Base-by-base conservation (phyloP, 2,113 vertebrate genomes). In the Podiceps cristatus region DNA sequence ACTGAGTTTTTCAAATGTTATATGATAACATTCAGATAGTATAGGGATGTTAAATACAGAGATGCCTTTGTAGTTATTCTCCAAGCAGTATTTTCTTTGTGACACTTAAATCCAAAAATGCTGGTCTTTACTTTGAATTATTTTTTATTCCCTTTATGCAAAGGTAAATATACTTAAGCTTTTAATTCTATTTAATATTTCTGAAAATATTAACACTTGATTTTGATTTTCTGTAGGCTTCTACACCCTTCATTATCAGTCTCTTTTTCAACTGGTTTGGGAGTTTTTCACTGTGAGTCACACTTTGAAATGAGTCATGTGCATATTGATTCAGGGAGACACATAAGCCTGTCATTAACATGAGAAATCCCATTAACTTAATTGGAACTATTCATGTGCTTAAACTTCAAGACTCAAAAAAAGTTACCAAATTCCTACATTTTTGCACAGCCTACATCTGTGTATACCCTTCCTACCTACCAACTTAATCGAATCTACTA, bases 301-400 rank as follows among this genome's bases (percentile, higher is more conserved):
- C 42, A 85, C 87, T 95, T 82, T 73, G 74, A 50, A 82, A 47
- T 97, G 95, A 96, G 89, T 96, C 96, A 97, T 96, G 45, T 93
- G 77, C 74, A 45, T 85, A 76, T 91, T 83, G 84, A 91, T 90
- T 91, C 86, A 76, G 64, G 45, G 83, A 91, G 81, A 86, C 0
- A 22, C 69, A 59, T 73, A 90, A 94, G 31, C 62, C 52, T 76
- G 58, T 71, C n/a, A 53, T 96, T 96, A 93, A 88, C 67, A 86
- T 80, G 62, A 96, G 55, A 96, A 90, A 93, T 88, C 68, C 73
- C 45, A 69, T 97, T 93, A 93, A 73, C 40, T 94, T 95, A 56
- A 66, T 62, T 90, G 69, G 53, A 95, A 71, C 72, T 87, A 28
- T 74, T 95, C 17, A 23, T 90, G 25, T 92, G 42, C 58, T 95